Conservation (phyloP, 2,888 invertebrate species). For the Lingula anatina region DNA sequence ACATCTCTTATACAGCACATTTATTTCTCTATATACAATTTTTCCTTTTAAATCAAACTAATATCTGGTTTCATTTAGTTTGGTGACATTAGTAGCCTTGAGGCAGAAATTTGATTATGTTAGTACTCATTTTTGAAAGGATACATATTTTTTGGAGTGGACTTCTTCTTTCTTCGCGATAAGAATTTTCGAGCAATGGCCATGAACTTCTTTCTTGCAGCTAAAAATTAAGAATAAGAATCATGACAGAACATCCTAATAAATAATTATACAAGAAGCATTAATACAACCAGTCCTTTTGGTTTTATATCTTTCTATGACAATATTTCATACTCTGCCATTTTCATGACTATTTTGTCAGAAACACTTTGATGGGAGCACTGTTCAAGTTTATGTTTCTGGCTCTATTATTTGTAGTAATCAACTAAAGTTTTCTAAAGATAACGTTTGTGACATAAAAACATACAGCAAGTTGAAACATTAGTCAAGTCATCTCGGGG, state of each 20-base stretch:
- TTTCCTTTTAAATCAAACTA: background rate
- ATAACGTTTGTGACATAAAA: too few species aligned
- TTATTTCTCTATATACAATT: background rate
- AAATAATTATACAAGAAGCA: background rate
- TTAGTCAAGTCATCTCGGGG: too few species aligned
- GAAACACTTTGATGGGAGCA: background rate
- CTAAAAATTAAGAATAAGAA: constrained; percentile 20
- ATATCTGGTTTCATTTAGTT: background rate
- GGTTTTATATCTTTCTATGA: too few species aligned
- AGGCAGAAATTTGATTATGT: too few species aligned
- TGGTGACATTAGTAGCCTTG: too few species aligned
- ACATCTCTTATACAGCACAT: background rate
- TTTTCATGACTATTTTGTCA: background rate
- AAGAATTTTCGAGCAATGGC: constrained; percentile 45
- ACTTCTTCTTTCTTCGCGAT: constrained; percentile 39
- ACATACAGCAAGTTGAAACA: too few species aligned
- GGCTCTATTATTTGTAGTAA: too few species aligned
- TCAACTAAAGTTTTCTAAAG: too few species aligned
- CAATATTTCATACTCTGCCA: too few species aligned
- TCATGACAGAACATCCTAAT: background rate
- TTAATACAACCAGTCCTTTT: background rate
- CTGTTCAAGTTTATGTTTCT: too few species aligned
- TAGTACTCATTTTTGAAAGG: constrained; percentile 8
- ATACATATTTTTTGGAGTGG: constrained; percentile 38
- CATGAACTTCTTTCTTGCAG: constrained; percentile 45